Conservation (phyloP, 2,113 vertebrate genomes). For the Hemiprocne comata region DNA sequence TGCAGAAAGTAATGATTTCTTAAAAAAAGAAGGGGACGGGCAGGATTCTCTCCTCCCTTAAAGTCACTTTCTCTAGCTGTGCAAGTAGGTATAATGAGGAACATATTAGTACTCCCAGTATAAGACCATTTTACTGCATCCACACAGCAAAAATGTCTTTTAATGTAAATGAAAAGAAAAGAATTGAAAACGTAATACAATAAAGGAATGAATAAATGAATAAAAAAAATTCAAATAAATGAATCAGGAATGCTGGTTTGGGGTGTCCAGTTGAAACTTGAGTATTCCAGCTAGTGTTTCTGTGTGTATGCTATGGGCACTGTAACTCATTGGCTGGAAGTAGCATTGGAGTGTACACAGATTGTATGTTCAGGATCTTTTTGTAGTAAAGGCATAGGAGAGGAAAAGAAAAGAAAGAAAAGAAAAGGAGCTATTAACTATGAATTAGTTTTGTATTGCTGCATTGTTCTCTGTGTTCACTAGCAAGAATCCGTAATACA, state of each 20-base stretch:
- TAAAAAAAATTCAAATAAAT: no score
- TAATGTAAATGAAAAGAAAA: neutral
- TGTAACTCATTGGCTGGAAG: neutral
- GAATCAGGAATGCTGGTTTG: neutral
- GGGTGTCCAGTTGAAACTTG: neutral
- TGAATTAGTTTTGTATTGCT: neutral
- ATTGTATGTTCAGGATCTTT: neutral
- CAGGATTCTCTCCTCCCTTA: neutral
- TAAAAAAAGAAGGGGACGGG: accelerated
- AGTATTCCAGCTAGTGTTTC: neutral
- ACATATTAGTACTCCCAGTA: neutral
- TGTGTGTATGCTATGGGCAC: neutral
- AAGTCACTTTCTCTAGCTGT: neutral
- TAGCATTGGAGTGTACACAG: neutral
- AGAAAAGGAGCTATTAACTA: neutral
- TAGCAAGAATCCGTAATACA: neutral
- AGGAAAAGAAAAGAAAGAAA: neutral
- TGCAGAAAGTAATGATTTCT: neutral
- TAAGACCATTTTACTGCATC: neutral
- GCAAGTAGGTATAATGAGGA: neutral
- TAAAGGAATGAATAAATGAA: no score
- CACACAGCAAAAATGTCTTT: neutral
- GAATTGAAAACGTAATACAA: neutral
- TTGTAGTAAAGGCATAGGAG: neutral
- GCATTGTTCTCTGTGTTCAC: neutral